Conservation (phyloP, 2,888 invertebrate genomes). For the Odontothrips loti region DNA sequence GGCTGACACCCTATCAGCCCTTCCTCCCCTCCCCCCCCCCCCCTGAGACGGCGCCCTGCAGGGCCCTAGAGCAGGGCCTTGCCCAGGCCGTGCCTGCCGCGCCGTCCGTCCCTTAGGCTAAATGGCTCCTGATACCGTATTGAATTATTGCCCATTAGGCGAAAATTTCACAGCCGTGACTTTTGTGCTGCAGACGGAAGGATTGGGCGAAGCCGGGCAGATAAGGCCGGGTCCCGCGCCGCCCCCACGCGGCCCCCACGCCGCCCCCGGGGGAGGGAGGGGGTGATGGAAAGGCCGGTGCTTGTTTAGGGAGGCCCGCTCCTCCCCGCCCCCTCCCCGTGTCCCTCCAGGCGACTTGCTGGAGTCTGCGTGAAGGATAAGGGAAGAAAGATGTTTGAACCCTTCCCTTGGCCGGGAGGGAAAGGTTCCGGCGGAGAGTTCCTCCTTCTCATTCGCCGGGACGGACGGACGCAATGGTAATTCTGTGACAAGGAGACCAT, state of each 20-base stretch:
- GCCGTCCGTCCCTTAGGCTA: conserved; percentile 28
- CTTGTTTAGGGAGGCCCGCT: conserved; percentile 42
- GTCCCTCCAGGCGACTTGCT: neutral
- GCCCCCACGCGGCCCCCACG: no score
- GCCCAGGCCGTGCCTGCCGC: conserved; percentile 30
- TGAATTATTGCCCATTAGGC: conserved; percentile 26
- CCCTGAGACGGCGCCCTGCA: conserved; percentile 18
- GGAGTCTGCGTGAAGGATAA: conserved; percentile 29
- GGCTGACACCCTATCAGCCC: conserved; percentile 32
- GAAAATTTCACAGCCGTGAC: conserved; percentile 26
- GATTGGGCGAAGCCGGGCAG: conserved; percentile 14
- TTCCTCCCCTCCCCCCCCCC: conserved; percentile 35
- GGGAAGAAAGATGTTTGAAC: conserved; percentile 26
- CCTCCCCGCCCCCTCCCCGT: conserved; percentile 27
- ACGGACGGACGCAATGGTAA: conserved; percentile 36
- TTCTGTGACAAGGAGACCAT: conserved; percentile 34
- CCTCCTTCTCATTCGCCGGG: conserved; percentile 45
- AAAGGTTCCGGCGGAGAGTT: conserved; percentile 42
- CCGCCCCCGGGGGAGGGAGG: conserved; percentile 38
- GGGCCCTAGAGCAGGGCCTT: neutral
- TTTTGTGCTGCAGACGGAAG: conserved; percentile 26
- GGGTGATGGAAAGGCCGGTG: conserved; percentile 44
- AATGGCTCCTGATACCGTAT: conserved; percentile 26
- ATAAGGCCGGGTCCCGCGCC: neutral
- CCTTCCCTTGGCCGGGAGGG: conserved; percentile 31